phyloP scores from a whole-genome alignment of 2,113 vertebrate genomes.

The Epinephelus cyanopodus region DNA sequence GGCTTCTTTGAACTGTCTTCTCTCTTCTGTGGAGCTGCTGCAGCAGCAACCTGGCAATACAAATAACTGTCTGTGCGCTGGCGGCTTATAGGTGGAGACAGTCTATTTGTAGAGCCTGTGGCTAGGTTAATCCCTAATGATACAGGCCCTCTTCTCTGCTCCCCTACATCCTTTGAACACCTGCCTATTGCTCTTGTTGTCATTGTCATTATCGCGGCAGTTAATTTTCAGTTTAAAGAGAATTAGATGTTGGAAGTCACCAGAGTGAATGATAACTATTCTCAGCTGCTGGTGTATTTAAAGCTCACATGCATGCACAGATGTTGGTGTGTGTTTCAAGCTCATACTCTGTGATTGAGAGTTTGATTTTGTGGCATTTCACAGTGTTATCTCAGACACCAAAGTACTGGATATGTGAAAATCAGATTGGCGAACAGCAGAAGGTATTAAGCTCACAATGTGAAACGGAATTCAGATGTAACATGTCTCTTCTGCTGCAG shows the following conservation, averaged over 20 bases:
- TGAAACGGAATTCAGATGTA: conserved; percentile 37
- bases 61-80: conserved; percentile 77
- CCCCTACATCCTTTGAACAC: conserved; percentile 65
- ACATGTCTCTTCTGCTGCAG: conserved; percentile 15
- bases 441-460: conserved; percentile 15
- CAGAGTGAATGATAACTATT: conserved; percentile 35
- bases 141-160: conserved; percentile 70
- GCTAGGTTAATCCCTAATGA: conserved; percentile 84
- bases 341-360: background rate
- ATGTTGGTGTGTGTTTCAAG: background rate
- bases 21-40: conserved; percentile 65
- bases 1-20: conserved; percentile 74
- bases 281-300: conserved; percentile 30
- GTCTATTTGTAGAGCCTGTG: conserved; percentile 82
- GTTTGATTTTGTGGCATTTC: conserved; percentile 3
- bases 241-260: conserved; percentile 48
- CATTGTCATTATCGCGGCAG: conserved; percentile 60
- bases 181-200: conserved; percentile 68
- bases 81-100: conserved; percentile 82
- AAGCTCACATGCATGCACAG: background rate
- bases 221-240: conserved; percentile 47
- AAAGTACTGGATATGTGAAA: background rate
- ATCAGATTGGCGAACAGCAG: background rate
- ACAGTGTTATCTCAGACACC: background rate
- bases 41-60: conserved; percentile 80